Base-by-base conservation (phyloP, 2,797 vertebrate species). In the Notamacropus eugenii region DNA sequence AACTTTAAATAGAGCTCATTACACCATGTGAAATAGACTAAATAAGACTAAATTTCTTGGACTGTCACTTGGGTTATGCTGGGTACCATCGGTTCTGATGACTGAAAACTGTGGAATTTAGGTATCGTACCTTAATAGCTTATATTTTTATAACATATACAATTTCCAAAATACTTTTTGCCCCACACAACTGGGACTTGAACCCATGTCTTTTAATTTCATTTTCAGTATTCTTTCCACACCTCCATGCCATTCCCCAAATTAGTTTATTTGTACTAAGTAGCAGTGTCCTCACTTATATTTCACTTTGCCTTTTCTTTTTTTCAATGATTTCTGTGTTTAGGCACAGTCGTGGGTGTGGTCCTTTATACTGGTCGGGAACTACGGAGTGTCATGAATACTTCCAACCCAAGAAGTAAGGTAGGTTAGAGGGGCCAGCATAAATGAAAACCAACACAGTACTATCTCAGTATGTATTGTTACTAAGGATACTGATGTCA, bases 361-460 rank as follows among this genome's bases (percentile, higher is more conserved):
- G 99, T 99, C 93, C 99, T 99, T 95, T 99, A 99, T 98, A 99
- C 99, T 0, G 99, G 99, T n/a, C 99, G 99, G 98, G 99, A 99
- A 40, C 99, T 99, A 96, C 99, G 99, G 94, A 99, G 99, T 40
- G 99, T 99, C 96, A 99, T 99, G 99, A 99, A 99, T 92, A 99
- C 99, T 67, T 99, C 99, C 59, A 99, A 99, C 97, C 99, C 99
- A 0, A 98, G 99, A 46, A 99, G 99, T 97, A 99, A 99, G 99
- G 99, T 99, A 99, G 67, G 98, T 93, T 5, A 0, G 1, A 0
- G 40, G 54, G 13, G 0, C 16, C 2, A 9, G 54, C 40, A 0
- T 24, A 11, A 28, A 50, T 87, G 24, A 24, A 40, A 40, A n/a
- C 34, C n/a, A 40, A 22, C 19, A 40, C 62, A 74, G 34, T 40